Evolutionary conservation across 1,140 invertebrate species (phyloP), one percentile per base, ranked within the genome.

Genomic region (Dysdera silvatica): DNA sequence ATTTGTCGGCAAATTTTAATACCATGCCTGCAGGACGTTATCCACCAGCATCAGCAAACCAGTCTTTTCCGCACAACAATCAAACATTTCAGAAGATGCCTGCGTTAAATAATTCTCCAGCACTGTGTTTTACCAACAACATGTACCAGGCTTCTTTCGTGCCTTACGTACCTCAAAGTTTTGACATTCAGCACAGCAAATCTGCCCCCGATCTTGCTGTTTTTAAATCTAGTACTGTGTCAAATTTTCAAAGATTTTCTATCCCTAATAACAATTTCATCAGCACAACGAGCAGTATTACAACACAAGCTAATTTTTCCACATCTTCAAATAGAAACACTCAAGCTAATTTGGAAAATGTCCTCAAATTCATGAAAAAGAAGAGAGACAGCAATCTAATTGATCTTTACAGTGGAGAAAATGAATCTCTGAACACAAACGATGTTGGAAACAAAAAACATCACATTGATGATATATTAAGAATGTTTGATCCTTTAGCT

Each of bases 321-420:
- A 58, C 20, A 10, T 10, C 32, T 43, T 31, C 45, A 3, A 59
- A 59, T 40, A 65, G 53, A 14, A 60, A 43, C 29, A 28, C 20
- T 33, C 57, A 45, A 23, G 7, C 55, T 20, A 65, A 45, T 52
- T 60, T 60, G 37, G 62, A 62, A 62, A 40, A 55, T 66, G 53
- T 63, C 12, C 41, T 67, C 16, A 66, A 66, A 37, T 54, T 45
- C 20, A 65, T 69, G 48, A 67, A 61, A 32, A 68, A 68, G n/a
- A 67, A 67, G 35, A 57, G 57, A 24, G 61, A 67, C 57, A 66
- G 66, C n/a, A 67, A 69, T 57, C 41, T 69, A 14, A 69, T 69
- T 24, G 68, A 69, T 61, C 49, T 69, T 12, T 63, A 55, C 57
- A 59, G 48, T 57, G 58, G 35, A 29, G 66, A 65, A 24, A 37